Evolutionary conservation across 2,888 invertebrate species (phyloP), one percentile per base, ranked within the genome.

Genomic region (Copidosoma aretas): DNA sequence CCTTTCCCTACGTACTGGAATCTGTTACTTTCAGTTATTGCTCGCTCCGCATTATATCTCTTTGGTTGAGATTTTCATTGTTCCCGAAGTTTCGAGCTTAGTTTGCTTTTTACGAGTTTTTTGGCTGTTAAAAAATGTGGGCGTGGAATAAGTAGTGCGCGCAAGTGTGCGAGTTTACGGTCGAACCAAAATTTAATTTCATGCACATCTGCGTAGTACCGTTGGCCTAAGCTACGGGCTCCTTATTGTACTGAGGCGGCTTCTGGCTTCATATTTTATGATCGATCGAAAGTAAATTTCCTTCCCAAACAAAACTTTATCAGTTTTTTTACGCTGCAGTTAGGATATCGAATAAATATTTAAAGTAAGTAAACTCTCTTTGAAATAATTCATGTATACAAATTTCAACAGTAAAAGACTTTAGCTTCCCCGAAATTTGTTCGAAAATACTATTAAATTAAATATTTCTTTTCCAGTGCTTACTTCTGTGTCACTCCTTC

Each of bases 121-220:
- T 60, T 49, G 49, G 24, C 39, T 15, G 39, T 32, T 61, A 58
- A 69, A 69, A 69, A 69, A 69, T 69, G 57, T 53, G 51, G 24
- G 39, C 64, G n/a, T n/a, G n/a, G n/a, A n/a, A n/a, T n/a, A 64
- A 32, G 60, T 64, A 39, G 43, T 17, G 59, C 49, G 32, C 43
- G 46, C 43, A 3, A 46, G 43, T 32, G 32, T 8, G 8, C 32
- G n/a, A 53, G 61, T 61, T 68, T 64, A 68, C 64, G 64, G 43
- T 60, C 32, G 46, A 58, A 56, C 32, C 64, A 43, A 68, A 61
- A 64, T 68, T 68, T 68, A 60, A 68, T 68, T 43, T 64, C 52
- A 61, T 22, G 46, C 60, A 19, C 57, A 57, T 60, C 41, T 64
- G 57, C n/a, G 43, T 52, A 43, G 21, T 12, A 46, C 52, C 1